These are phyloP conservation scores for Chrysolina oricalcia DNA, from an alignment of 2,888 invertebrate species.

Conservation along the genomic window DNA sequence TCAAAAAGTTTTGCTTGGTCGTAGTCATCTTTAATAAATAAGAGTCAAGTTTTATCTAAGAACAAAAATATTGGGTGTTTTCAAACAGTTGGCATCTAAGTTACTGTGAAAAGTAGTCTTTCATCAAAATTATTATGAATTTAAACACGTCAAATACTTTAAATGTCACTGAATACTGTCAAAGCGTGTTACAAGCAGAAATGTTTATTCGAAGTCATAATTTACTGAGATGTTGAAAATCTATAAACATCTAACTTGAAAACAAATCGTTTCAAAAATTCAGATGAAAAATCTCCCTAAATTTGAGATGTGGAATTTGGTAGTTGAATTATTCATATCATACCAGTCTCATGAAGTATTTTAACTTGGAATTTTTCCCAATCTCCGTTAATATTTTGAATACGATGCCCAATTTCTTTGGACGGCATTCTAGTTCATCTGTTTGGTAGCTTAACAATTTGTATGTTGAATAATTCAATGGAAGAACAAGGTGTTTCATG, in stretches of 20 bases:
- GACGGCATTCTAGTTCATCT: neutral
- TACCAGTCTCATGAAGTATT: slow-evolving; percentile 24
- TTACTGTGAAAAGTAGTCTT: too few relatives aligned
- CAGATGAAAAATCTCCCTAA: too few relatives aligned
- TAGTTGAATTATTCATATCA: neutral
- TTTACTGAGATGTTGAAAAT: too few relatives aligned
- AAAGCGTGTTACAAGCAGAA: too few relatives aligned
- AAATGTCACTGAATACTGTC: too few relatives aligned
- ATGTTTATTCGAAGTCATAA: too few relatives aligned
- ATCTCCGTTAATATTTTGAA: slow-evolving; percentile 7
- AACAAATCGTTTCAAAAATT: too few relatives aligned
- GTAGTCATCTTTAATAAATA: slow-evolving; percentile 3
- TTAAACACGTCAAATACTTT: too few relatives aligned
- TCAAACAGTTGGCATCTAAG: too few relatives aligned
- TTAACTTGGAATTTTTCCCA: slow-evolving; percentile 12
- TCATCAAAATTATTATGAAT: too few relatives aligned
- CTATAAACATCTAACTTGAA: too few relatives aligned
- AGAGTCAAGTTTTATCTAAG: neutral
- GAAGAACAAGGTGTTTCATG: slow-evolving; percentile 16
- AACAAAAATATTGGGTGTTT: slow-evolving; percentile 8
- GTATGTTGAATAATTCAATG: neutral
- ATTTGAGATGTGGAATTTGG: too few relatives aligned
- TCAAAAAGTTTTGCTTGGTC: neutral
- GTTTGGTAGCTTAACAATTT: neutral
- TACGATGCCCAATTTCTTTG: slow-evolving; percentile 11